Evolutionary conservation across 2,888 invertebrate species (phyloP).

Genomic region (Megaustenia siamemsis): DNA sequence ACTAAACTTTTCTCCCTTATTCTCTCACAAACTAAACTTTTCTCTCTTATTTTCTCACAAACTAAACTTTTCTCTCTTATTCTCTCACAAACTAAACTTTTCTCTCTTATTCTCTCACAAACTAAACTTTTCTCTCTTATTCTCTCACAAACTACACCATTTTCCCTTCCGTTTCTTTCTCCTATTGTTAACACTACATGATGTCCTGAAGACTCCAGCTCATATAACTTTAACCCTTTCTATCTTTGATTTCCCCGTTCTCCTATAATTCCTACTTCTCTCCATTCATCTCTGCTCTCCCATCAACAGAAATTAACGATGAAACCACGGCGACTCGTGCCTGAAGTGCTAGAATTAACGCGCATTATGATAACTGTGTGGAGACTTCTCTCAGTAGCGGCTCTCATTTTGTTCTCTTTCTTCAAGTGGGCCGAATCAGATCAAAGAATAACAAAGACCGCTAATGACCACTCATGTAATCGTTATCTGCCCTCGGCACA

Average conservation of each 20-base stretch:
- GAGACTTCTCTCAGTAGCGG: neutral
- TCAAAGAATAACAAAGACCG: conserved; percentile 48
- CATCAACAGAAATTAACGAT: neutral
- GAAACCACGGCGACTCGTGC: neutral
- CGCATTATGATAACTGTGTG: neutral
- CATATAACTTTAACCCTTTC: no score
- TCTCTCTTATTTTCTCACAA: no score
- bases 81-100: no score
- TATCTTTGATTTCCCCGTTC: neutral
- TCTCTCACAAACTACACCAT: no score
- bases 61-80: no score
- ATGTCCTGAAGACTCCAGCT: no score
- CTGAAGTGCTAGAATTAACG: conserved; percentile 24
- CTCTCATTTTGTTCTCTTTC: neutral
- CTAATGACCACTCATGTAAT: conserved; percentile 45
- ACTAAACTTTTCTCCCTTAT: no score
- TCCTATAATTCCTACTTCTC: neutral
- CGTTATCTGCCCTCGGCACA: conserved; percentile 18
- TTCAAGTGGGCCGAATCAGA: conserved; percentile 29
- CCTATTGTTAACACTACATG: no score
- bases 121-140: no score
- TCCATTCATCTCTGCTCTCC: neutral
- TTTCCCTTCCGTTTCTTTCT: no score
- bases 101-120: no score
- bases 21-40: no score